These are phyloP conservation scores for Drosophila sucinea DNA, from an alignment of 1,140 invertebrate species.

Conservation along the genomic window DNA sequence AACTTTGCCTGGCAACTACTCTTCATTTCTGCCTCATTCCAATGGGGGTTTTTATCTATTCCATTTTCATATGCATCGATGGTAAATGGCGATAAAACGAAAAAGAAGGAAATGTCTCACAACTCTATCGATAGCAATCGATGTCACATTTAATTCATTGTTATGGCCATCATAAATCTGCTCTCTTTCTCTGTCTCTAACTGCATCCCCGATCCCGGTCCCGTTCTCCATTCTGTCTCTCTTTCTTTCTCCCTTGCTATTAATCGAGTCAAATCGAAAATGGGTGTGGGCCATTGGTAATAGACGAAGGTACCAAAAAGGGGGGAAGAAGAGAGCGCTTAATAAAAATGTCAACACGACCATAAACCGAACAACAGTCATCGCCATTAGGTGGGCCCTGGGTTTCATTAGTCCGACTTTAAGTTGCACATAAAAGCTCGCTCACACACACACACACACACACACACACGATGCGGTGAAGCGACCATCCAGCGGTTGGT, in stretches of 20 bases:
- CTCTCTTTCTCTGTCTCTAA: neutral
- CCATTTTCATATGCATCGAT: conserved; percentile 66
- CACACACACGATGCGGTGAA: neutral
- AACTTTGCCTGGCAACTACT: conserved; percentile 2
- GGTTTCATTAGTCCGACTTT: conserved; percentile 58
- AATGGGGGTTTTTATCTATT: conserved; percentile 35
- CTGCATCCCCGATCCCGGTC: neutral
- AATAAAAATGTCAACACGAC: conserved; percentile 80
- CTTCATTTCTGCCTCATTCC: neutral
- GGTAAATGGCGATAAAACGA: conserved; percentile 56
- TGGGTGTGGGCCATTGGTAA: conserved; percentile 22
- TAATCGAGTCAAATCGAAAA: neutral
- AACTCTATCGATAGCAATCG: conserved; percentile 78
- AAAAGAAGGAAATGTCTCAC: conserved; percentile 31
- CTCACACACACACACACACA: conserved; percentile 26
- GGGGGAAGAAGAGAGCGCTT: conserved; percentile 40
- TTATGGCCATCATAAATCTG: conserved; percentile 79
- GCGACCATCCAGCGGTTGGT: conserved; percentile 2
- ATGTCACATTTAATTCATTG: conserved; percentile 82
- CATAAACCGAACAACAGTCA: conserved; percentile 67
- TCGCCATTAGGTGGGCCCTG: conserved; percentile 57
- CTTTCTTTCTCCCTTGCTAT: neutral
- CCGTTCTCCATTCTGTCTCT: no score
- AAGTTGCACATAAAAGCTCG: conserved; percentile 73
- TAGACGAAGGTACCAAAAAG: neutral